These are phyloP conservation scores for Ammospiza nelsoni DNA, from an alignment of 2,113 vertebrate genomes.

Conservation along the genomic window DNA sequence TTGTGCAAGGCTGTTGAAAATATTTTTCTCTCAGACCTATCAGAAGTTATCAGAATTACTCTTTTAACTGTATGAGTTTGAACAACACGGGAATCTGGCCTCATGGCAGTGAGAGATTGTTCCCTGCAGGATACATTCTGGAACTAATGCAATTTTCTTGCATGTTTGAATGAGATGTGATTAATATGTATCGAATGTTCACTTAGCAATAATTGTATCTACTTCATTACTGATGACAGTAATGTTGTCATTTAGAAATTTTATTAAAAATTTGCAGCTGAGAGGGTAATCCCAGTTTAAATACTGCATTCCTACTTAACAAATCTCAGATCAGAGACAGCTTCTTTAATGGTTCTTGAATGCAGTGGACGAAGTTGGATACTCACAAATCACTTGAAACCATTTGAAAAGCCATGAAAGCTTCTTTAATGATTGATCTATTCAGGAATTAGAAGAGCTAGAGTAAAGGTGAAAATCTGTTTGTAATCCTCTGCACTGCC, in stretches of 20 bases:
- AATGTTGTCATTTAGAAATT: slow-evolving; percentile 18
- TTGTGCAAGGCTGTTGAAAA: neutral
- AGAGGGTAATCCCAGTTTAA: neutral
- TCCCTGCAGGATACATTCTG: slow-evolving; percentile 19
- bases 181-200: slow-evolving; percentile 37
- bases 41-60: neutral
- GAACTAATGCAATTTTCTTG: slow-evolving; percentile 34
- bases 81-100: neutral
- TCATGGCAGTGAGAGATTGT: neutral
- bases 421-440: neutral
- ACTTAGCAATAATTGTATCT: slow-evolving; percentile 54
- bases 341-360: neutral
- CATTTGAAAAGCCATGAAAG: neutral
- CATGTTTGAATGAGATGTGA: slow-evolving; percentile 18
- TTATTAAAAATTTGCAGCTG: slow-evolving; percentile 18
- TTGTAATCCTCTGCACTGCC: neutral
- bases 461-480: neutral
- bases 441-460: neutral
- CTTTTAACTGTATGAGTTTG: neutral
- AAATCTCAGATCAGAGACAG: neutral
- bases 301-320: neutral
- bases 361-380: neutral
- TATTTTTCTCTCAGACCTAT: neutral
- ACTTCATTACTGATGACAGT: slow-evolving; percentile 30
- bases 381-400: neutral